Conservation (phyloP, 2,113 vertebrate genomes). For the Hemicordylus capensis region DNA sequence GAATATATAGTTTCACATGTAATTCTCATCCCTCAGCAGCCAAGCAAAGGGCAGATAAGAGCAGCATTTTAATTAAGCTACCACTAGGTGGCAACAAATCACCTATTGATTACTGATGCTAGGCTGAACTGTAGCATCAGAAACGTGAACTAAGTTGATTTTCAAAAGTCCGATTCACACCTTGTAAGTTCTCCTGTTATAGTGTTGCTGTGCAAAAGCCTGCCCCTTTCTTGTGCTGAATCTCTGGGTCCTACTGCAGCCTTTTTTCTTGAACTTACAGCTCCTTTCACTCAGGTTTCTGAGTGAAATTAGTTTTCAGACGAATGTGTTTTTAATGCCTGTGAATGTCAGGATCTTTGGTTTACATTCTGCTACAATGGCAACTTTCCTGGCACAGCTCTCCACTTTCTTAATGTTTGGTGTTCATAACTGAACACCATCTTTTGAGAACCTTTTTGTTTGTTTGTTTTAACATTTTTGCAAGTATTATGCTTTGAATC, state of each 20-base stretch:
- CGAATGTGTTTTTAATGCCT: constrained; percentile 63
- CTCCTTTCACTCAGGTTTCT: neutral
- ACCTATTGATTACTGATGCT: no score
- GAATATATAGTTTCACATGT: neutral
- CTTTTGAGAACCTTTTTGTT: constrained; percentile 64
- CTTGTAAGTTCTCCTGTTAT: neutral
- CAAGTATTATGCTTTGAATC: constrained; percentile 62
- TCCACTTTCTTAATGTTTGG: constrained; percentile 61
- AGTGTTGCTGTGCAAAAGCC: neutral
- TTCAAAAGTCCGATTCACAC: neutral
- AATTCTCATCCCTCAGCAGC: neutral
- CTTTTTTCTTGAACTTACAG: neutral
- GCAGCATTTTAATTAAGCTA: neutral
- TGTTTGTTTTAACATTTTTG: no score
- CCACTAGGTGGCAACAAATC: constrained; percentile 14
- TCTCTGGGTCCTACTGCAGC: neutral
- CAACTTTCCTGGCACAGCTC: constrained; percentile 69
- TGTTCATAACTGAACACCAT: constrained; percentile 55
- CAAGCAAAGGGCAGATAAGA: neutral
- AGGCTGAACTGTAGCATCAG: neutral
- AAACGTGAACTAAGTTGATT: neutral
- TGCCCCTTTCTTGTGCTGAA: neutral
- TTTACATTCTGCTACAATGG: constrained; percentile 46
- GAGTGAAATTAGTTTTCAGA: no score
- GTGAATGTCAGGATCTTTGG: constrained; percentile 50